phyloP scores from a whole-genome alignment of 2,113 vertebrate species.

The Ceratotherium simum region DNA sequence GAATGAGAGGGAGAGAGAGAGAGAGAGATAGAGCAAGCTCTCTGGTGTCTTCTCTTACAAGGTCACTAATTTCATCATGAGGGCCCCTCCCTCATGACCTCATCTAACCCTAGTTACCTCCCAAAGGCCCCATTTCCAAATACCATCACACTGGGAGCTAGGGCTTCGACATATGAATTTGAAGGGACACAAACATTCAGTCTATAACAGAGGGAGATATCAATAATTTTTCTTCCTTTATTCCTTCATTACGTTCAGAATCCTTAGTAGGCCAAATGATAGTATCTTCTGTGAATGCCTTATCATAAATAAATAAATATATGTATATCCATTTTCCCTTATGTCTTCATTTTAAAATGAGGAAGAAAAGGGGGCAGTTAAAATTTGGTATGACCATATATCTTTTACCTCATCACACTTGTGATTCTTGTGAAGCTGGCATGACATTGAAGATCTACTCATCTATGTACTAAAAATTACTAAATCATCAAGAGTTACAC shows the following conservation, averaged over 20 bases:
- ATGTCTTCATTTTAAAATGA: background rate
- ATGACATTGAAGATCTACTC: background rate
- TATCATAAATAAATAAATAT: background rate
- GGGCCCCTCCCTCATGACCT: accelerated
- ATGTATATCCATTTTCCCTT: background rate
- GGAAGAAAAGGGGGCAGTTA: background rate
- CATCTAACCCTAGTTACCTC: background rate
- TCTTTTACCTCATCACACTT: background rate
- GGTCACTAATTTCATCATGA: background rate
- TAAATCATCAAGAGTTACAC: background rate
- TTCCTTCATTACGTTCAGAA: background rate
- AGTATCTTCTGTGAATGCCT: background rate
- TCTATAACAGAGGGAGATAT: background rate
- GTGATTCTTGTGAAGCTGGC: background rate
- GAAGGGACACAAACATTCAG: background rate
- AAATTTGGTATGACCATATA: background rate
- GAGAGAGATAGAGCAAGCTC: background rate
- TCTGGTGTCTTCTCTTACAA: background rate
- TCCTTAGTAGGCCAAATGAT: background rate
- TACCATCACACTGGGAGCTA: no score
- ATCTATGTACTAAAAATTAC: background rate
- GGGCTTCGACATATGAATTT: background rate
- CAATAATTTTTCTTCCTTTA: background rate
- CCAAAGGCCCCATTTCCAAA: background rate
- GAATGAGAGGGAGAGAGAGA: no score